Percentiles rank a stretch among this genome's conserved stretches.
Evolutionary conservation across 1,140 invertebrate species (phyloP).

Genomic region (Trypoxylus dichotomus): DNA sequence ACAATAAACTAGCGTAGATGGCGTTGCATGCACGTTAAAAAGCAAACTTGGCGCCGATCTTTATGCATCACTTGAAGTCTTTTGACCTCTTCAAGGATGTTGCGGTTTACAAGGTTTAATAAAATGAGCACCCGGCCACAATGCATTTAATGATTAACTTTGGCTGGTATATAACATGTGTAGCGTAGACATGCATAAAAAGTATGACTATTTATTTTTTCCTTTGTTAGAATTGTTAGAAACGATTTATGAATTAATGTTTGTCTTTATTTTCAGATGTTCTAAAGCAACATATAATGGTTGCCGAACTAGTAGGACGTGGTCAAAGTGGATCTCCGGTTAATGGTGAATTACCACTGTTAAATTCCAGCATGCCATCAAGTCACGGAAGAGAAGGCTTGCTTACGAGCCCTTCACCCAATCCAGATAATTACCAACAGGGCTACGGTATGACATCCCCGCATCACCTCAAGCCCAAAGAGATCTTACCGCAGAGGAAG

Average conservation of each 20-base stretch:
- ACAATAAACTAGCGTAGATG: too few relatives aligned
- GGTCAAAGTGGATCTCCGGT: conserved; percentile 69
- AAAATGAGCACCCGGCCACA: not conserved
- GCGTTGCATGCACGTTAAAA: too few relatives aligned
- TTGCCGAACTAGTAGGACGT: conserved; percentile 78
- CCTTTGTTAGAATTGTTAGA: not conserved
- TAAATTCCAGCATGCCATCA: conserved; percentile 61
- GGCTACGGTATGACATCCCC: conserved; percentile 52
- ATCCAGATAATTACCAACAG: conserved; percentile 47
- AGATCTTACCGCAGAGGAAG: conserved; percentile 84
- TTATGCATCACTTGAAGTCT: conserved; percentile 35
- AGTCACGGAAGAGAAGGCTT: conserved; percentile 54
- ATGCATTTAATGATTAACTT: conserved; percentile 32
- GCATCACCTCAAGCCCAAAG: conserved; percentile 65
- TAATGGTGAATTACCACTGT: conserved; percentile 65
- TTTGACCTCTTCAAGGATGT: conserved; percentile 40
- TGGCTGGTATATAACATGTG: too few relatives aligned
- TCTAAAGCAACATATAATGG: conserved; percentile 78
- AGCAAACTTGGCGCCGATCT: conserved; percentile 25
- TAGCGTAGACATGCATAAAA: not conserved
- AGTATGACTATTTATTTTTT: too few relatives aligned
- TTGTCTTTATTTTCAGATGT: conserved; percentile 60
- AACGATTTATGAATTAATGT: not conserved
- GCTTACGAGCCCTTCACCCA: conserved; percentile 46
- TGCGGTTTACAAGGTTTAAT: conserved; percentile 32